Evolutionary conservation across 2,797 vertebrate genomes (phyloP).

Genomic region (Oophaga sylvatica): DNA sequence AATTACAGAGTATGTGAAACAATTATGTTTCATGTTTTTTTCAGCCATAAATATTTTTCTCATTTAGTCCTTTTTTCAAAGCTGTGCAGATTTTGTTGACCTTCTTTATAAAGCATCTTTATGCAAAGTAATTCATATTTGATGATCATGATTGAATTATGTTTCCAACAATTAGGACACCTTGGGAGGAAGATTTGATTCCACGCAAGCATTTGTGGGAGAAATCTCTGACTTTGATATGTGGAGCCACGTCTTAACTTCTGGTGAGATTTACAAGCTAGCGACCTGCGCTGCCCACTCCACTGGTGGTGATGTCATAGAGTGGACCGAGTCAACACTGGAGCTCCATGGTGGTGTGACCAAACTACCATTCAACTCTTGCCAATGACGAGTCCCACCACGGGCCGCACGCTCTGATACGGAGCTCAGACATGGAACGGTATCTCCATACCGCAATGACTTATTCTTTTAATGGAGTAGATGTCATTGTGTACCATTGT

Average conservation of each 20-base stretch:
- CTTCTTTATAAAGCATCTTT: neutral
- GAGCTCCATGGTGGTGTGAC: slow-evolving; percentile 83
- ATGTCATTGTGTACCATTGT: slow-evolving; percentile 4
- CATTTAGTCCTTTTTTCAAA: too few relatives aligned
- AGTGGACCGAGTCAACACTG: slow-evolving; percentile 76
- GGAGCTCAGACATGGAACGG: slow-evolving; percentile 52
- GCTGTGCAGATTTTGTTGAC: too few relatives aligned
- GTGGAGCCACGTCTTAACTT: slow-evolving; percentile 81
- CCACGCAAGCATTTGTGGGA: slow-evolving; percentile 83
- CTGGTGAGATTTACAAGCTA: slow-evolving; percentile 77
- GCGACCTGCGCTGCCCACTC: slow-evolving; percentile 76
- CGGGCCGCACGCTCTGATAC: slow-evolving; percentile 56
- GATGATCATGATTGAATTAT: neutral
- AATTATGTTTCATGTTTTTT: neutral
- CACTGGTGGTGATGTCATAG: slow-evolving; percentile 77
- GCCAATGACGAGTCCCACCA: slow-evolving; percentile 71
- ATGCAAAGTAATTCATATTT: neutral
- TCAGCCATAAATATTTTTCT: too few relatives aligned
- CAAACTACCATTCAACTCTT: slow-evolving; percentile 80
- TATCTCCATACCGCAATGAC: slow-evolving; percentile 47
- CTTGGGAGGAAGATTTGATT: slow-evolving; percentile 82
- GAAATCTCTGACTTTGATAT: slow-evolving; percentile 83
- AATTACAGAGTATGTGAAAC: neutral
- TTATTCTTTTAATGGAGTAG: slow-evolving; percentile 53
- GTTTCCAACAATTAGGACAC: slow-evolving; percentile 73